These are phyloP conservation scores for Parasteatoda tepidariorum DNA, from an alignment of 1,140 invertebrate genomes.

Conservation along the genomic window DNA sequence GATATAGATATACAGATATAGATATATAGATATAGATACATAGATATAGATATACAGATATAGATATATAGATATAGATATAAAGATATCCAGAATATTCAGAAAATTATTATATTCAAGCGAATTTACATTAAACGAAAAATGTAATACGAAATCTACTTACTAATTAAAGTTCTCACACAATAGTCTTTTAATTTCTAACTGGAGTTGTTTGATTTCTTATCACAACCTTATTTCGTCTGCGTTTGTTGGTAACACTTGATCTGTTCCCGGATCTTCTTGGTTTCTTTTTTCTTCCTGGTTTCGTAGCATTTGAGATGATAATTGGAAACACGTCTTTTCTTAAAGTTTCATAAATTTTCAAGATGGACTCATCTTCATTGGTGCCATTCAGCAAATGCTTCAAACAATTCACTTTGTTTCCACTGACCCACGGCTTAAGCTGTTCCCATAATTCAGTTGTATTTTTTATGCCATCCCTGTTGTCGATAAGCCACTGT, in stretches of 20 bases:
- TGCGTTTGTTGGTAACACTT: background rate
- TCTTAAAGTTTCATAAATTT: conserved; percentile 1
- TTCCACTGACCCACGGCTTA: conserved; percentile 35
- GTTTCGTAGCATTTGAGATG: background rate
- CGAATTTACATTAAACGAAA: no score
- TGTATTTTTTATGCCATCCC: background rate
- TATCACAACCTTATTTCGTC: background rate
- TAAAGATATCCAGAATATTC: no score
- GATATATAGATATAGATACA: no score
- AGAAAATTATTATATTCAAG: no score
- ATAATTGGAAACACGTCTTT: conserved; percentile 17
- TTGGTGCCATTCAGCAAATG: conserved; percentile 8
- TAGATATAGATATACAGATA: no score
- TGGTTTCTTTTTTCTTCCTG: conserved; percentile 5
- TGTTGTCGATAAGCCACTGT: conserved; percentile 2
- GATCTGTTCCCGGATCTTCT: background rate
- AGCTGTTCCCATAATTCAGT: conserved; percentile 15
- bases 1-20: no score
- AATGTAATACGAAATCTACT: no score
- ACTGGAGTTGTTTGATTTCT: background rate
- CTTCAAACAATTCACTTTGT: conserved; percentile 7
- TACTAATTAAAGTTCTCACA: no score
- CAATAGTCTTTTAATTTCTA: no score
- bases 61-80: no score
- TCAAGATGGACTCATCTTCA: background rate